A percentile compares a stretch with the other conserved stretches of the same genome.
Evolutionary conservation across 2,797 vertebrate species (phyloP).

Genomic region (Pachyuromys duprasi): DNA sequence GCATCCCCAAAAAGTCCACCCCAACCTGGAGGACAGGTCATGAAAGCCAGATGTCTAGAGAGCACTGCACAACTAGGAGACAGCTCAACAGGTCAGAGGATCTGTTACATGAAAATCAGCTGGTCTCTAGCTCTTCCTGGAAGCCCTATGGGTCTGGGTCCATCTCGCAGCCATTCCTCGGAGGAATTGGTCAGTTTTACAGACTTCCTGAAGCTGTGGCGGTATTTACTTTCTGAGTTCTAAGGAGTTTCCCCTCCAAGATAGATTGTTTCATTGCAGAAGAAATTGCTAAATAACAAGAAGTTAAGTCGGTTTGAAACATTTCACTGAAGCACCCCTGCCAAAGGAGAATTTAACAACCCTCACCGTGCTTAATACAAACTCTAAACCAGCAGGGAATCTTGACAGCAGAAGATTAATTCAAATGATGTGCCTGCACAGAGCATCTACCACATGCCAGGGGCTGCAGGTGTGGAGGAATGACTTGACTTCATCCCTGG

Average conservation of each 20-base stretch:
- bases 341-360: not conserved
- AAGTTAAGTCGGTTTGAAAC: not conserved
- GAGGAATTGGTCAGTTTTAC: not conserved
- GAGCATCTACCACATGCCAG: not conserved
- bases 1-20: not conserved
- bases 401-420: not conserved
- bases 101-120: not conserved
- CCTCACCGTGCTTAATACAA: no score
- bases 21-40: not conserved
- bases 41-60: not conserved
- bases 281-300: constrained; percentile 6
- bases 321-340: not conserved
- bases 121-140: not conserved
- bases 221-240: not conserved
- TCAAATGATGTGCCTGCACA: not conserved
- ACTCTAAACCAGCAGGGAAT: not conserved
- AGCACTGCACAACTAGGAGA: not conserved
- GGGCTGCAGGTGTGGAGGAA: not conserved
- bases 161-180: not conserved
- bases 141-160: not conserved
- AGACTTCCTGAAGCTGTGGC: not conserved
- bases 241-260: not conserved
- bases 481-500: not conserved
- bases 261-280: not conserved
- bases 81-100: not conserved